Base-by-base conservation (phyloP, 2,888 invertebrate genomes). In the Junonia oenone region DNA sequence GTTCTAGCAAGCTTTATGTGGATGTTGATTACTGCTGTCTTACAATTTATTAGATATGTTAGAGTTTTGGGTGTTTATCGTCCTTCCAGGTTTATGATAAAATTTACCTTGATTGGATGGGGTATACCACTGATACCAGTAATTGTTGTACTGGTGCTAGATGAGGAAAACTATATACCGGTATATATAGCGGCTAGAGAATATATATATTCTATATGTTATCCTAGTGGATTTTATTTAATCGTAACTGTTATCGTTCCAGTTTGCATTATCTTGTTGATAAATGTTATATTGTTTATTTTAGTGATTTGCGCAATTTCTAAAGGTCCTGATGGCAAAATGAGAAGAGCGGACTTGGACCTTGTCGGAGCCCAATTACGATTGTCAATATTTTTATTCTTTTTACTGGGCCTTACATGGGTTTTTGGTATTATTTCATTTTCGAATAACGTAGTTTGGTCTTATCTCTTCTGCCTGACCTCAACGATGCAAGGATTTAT, bases 1-100 rank as follows among this genome's bases (percentile, higher is more conserved):
- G 91, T 94, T 31, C 76, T 94, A 45, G 91, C 93, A 1, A 91
- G 93, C 59, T 95, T 95, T 68, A 91, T 91, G 67, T 95, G 94
- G 95, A 94, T 94, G 94, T 75, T 94, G 17, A 92, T 94, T 53
- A 93, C 94, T 53, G 94, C 93, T 1, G 78, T 92, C 47, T 78
- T 94, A 54, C 94, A 94, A 73, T 94, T 94, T 72, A 90, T 93
- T 53, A 88, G 93, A 47, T 94, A 94, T 66, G 94, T 94, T 0
- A 91, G 92, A 57, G 93, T 94, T 0, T 81, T 94, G 47, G 93
- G 93, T 3, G 89, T 89, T 0, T 75, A 79, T 9, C 79, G 92
- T 35, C 92, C 92, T 5, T 86, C 91, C 0, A 83, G 92, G 59
- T 94, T 93, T 69, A 92, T 93, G 69, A 72, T 92, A 4, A 93